These are phyloP conservation scores for Malurus melanocephalus DNA, from an alignment of 2,113 vertebrate species.

Conservation along the genomic window DNA sequence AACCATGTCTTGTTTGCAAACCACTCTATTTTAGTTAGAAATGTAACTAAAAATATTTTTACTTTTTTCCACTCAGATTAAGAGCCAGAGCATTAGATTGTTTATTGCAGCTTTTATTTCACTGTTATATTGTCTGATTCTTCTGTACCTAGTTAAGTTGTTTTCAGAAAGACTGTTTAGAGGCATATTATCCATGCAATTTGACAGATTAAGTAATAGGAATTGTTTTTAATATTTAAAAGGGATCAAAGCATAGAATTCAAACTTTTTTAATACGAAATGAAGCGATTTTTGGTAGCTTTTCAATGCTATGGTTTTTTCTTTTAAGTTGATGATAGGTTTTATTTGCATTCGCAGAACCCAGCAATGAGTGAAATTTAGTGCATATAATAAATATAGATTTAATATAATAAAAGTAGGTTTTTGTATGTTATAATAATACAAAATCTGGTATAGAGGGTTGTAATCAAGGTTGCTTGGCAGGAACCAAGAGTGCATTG, in stretches of 20 bases:
- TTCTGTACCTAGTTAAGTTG: neutral
- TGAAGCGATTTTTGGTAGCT: neutral
- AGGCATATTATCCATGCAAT: neutral
- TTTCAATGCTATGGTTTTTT: neutral
- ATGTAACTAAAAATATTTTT: neutral
- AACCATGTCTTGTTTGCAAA: neutral
- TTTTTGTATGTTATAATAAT: neutral
- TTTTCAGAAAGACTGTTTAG: neutral
- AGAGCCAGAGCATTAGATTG: neutral
- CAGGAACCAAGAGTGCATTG: neutral
- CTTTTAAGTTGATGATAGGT: neutral
- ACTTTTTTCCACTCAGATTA: neutral
- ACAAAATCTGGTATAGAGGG: neutral
- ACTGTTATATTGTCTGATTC: neutral
- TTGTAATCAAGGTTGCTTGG: neutral
- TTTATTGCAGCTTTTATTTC: neutral
- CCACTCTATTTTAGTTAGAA: neutral
- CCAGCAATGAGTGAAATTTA: neutral
- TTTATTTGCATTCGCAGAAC: neutral
- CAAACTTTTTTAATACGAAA: neutral
- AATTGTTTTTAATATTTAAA: neutral
- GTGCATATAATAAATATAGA: neutral
- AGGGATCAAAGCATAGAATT: neutral
- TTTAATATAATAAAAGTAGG: neutral
- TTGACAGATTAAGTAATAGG: neutral